Evolutionary conservation across 2,113 vertebrate species (phyloP).

Genomic region (Phaetusa simplex): DNA sequence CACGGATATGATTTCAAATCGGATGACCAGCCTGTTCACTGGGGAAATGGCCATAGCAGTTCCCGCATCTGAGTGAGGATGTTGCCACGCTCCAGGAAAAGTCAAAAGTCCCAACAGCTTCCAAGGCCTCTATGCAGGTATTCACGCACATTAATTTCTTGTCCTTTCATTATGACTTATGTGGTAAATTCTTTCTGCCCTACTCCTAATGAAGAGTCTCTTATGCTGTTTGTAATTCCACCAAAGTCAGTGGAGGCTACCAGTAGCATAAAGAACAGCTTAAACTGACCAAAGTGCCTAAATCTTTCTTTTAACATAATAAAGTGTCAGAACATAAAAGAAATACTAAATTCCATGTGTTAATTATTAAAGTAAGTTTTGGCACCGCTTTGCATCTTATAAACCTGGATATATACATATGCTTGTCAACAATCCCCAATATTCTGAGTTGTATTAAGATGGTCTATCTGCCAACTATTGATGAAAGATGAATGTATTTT

Average conservation of each 20-base stretch:
- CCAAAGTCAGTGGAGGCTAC: background rate
- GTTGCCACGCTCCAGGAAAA: background rate
- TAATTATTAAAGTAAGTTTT: background rate
- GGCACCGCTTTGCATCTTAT: background rate
- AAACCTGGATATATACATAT: background rate
- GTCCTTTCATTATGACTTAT: background rate
- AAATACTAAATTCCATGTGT: background rate
- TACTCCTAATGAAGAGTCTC: background rate
- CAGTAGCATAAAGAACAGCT: background rate
- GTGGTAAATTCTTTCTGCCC: background rate
- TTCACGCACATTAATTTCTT: background rate
- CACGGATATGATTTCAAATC: accelerated
- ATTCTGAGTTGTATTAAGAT: background rate
- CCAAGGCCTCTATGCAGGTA: background rate
- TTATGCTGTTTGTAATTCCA: background rate
- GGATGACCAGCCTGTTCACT: background rate
- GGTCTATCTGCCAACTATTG: background rate
- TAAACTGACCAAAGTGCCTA: background rate
- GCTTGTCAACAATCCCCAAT: background rate
- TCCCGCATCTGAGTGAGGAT: background rate
- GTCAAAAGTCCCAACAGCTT: background rate
- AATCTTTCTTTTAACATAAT: background rate
- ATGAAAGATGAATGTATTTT: background rate
- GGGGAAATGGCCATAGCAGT: background rate
- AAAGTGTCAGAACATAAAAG: background rate